phyloP scores from a whole-genome alignment of 1,140 invertebrate species.

The Eupristina koningsbergeri region DNA sequence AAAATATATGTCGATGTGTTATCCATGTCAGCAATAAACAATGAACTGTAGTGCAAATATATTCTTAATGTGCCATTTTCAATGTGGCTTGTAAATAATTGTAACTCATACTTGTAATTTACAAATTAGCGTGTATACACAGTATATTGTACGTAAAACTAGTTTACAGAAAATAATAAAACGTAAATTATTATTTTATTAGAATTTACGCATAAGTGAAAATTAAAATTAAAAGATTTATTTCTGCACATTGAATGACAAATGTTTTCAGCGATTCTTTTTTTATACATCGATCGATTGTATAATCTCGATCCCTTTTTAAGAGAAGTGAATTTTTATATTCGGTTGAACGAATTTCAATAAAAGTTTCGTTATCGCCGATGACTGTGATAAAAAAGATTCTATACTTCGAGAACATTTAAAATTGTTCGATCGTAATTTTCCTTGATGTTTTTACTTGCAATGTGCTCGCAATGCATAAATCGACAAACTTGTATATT shows the following conservation, averaged over 20 bases:
- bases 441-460: slow-evolving; percentile 52
- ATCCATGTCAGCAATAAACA: slow-evolving; percentile 45
- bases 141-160: slow-evolving; percentile 53
- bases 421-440: slow-evolving; percentile 47
- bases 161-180: slow-evolving; percentile 33
- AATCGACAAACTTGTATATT: background rate
- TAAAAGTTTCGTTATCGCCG: slow-evolving; percentile 57
- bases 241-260: slow-evolving; percentile 46
- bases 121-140: slow-evolving; percentile 53
- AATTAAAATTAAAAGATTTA: slow-evolving; percentile 35
- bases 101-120: slow-evolving; percentile 58
- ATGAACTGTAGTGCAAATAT: slow-evolving; percentile 67
- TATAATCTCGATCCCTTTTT: slow-evolving; percentile 39
- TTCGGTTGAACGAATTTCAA: slow-evolving; percentile 52
- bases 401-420: slow-evolving; percentile 58
- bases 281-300: slow-evolving; percentile 42
- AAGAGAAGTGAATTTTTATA: slow-evolving; percentile 43
- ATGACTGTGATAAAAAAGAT: slow-evolving; percentile 71
- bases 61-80: slow-evolving; percentile 72
- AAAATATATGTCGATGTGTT: slow-evolving; percentile 44
- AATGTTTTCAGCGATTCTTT: slow-evolving; percentile 42
- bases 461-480: slow-evolving; percentile 2
- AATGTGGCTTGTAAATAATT: slow-evolving; percentile 72
- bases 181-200: slow-evolving; percentile 46
- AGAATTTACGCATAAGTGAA: slow-evolving; percentile 40